Conservation (phyloP, 2,888 invertebrate genomes). For the Troides aeacus region DNA sequence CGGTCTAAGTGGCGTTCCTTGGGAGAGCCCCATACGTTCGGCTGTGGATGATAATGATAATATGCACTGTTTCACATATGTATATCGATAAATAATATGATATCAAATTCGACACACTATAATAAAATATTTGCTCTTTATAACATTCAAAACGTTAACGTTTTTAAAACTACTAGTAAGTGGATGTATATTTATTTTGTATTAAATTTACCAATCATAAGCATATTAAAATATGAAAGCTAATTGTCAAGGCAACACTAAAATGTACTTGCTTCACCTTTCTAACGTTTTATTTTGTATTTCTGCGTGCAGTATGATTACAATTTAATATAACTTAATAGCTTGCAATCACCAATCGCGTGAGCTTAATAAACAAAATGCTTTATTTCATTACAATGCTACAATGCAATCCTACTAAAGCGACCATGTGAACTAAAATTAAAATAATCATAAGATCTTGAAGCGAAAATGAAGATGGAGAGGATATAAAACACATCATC, state of each 20-base stretch:
- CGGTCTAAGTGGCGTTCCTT: no score
- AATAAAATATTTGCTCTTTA: no score
- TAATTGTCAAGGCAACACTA: slow-evolving; percentile 3
- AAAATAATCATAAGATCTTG: neutral
- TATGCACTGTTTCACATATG: no score
- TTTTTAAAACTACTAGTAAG: neutral
- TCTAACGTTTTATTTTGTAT: slow-evolving; percentile 6
- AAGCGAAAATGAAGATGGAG: no score
- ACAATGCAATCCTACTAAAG: neutral
- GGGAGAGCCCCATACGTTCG: no score
- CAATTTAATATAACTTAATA: slow-evolving; percentile 11
- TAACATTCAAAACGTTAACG: no score
- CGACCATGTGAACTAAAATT: neutral
- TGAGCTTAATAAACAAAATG: neutral
- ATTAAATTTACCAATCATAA: neutral
- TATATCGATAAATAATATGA: no score
- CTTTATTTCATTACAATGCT: neutral
- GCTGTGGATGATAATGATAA: no score
- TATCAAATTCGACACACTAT: no score
- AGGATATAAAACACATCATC: no score
- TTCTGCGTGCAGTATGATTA: slow-evolving; percentile 4
- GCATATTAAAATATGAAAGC: neutral
- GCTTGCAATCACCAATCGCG: neutral
- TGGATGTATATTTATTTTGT: neutral
- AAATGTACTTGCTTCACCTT: slow-evolving; percentile 7